Conservation (phyloP, 2,888 invertebrate genomes). For the Troilus luridus region DNA sequence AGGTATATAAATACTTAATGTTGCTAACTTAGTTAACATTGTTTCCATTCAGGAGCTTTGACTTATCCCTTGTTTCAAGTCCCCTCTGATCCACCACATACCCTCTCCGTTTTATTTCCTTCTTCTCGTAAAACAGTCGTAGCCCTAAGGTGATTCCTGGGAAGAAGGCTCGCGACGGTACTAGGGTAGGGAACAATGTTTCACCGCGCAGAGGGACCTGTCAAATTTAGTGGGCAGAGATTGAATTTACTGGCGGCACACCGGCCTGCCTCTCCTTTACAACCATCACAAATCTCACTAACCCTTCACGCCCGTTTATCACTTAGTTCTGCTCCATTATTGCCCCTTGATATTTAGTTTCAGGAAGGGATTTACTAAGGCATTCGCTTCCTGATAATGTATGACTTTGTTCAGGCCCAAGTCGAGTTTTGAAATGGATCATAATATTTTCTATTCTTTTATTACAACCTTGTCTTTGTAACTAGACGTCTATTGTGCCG, state of each 20-base stretch:
- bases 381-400: neutral
- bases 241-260: conserved; percentile 30
- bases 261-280: conserved; percentile 13
- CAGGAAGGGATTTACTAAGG: neutral
- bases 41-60: neutral
- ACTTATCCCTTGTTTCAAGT: neutral
- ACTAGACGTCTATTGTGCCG: too few species aligned
- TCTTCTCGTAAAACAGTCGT: conserved; percentile 8
- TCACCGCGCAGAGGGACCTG: conserved; percentile 21
- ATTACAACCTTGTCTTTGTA: too few species aligned
- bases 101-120: neutral
- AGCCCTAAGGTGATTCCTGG: conserved; percentile 8
- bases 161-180: neutral
- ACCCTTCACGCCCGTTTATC: neutral
- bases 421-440: neutral
- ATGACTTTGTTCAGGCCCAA: neutral
- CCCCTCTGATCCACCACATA: neutral
- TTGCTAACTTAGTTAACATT: too few species aligned
- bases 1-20: too few species aligned
- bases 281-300: conserved; percentile 23
- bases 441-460: too few species aligned
- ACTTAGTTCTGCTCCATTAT: neutral
- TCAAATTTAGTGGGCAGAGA: conserved; percentile 41
- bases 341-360: neutral
- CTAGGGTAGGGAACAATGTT: neutral